A percentile compares a stretch with the other conserved stretches of the same genome.
Conservation (phyloP, 2,888 invertebrate species). For the Drosophila mayaguana region DNA sequence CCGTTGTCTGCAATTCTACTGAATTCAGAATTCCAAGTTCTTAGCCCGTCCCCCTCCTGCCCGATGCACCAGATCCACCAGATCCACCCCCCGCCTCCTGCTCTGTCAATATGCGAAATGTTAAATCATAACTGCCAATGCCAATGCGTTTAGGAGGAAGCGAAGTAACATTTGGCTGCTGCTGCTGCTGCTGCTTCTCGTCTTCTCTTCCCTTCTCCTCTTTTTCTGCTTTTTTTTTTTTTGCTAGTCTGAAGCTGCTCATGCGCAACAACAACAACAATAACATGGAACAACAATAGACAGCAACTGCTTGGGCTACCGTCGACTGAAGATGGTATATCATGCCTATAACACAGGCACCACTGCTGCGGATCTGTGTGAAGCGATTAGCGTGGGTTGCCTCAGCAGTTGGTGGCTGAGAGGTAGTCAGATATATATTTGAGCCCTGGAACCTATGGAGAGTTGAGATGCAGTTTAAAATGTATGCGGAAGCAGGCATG, state of each 20-base stretch:
- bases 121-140: conserved; percentile 46
- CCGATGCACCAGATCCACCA: no score
- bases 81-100: not conserved
- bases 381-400: conserved; percentile 18
- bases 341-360: conserved; percentile 28
- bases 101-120: conserved; percentile 54
- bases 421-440: no score
- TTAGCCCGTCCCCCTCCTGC: not conserved
- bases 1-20: conserved; percentile 47
- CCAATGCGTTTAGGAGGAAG: conserved; percentile 19
- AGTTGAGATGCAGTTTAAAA: no score
- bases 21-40: conserved; percentile 58
- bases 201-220: conserved; percentile 11
- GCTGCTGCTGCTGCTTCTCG: conserved; percentile 8
- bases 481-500: no score
- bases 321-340: conserved; percentile 50
- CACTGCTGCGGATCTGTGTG: conserved; percentile 19
- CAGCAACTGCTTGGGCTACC: conserved; percentile 36
- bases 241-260: conserved; percentile 50
- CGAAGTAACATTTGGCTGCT: conserved; percentile 22
- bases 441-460: no score
- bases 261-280: conserved; percentile 68
- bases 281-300: conserved; percentile 41
- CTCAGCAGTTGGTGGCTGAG: conserved; percentile 1
- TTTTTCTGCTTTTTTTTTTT: no score